phyloP scores from a whole-genome alignment of 2,113 vertebrate species.

The Raja brachyura region DNA sequence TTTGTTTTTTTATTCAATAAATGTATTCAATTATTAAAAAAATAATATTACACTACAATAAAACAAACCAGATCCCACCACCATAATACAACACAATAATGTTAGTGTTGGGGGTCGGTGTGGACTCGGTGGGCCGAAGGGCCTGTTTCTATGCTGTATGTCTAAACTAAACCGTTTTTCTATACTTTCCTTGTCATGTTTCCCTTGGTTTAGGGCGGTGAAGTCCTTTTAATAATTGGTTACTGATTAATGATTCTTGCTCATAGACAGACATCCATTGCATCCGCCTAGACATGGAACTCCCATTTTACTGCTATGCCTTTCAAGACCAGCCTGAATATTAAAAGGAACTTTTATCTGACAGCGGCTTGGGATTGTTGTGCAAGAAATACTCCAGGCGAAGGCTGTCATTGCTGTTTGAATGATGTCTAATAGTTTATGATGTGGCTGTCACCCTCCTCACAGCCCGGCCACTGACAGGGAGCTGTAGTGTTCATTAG shows the following conservation, averaged over 20 bases:
- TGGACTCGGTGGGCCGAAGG: no score
- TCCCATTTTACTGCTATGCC: not conserved
- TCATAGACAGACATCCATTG: not conserved
- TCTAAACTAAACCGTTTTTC: not conserved
- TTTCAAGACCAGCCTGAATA: not conserved
- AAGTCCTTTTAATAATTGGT: not conserved
- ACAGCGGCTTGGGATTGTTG: not conserved
- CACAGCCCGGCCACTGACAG: not conserved
- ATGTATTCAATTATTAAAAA: no score
- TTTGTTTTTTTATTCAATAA: no score
- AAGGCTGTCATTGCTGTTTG: not conserved
- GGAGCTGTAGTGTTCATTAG: not conserved
- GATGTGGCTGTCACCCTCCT: not conserved
- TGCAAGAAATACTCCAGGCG: not conserved
- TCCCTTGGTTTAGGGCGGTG: not conserved
- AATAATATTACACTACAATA: no score
- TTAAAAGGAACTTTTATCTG: slow-evolving; percentile 1
- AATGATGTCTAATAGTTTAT: not conserved
- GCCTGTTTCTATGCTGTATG: no score
- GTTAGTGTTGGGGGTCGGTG: no score
- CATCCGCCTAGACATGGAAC: not conserved
- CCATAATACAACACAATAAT: no score
- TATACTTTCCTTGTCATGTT: not conserved
- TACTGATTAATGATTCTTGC: not conserved
- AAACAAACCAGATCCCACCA: no score